Evolutionary conservation across 1,140 invertebrate genomes (phyloP), one percentile per base, ranked within the genome.

Genomic region (Ruditapes philippinarum): DNA sequence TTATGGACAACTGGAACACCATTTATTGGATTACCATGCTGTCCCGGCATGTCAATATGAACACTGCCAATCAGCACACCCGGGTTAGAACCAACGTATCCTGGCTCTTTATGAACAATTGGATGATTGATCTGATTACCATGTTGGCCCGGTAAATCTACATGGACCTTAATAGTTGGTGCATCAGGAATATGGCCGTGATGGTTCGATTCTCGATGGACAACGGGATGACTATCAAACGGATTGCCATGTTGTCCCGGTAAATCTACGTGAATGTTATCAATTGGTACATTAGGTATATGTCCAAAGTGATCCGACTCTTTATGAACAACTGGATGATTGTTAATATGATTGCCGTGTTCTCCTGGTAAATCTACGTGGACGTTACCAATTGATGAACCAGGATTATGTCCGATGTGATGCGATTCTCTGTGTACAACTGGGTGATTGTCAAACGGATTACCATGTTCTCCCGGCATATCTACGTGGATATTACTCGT

Each of bases 61-160:
- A 49, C 42, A n/a, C 19, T 70, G 14, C 65, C 65, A 22, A 42
- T 9, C 9, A 19, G 70, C 9, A n/a, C 40, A 19, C 65, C 65
- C 3, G 51, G 3, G 3, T n/a, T 3, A 5, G 25, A 5, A 2
- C 11, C 12, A 19, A 28, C 5, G 19, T 33, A 19, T 31, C 1
- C 4, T 9, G 9, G 11, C 5, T 73, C 68, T n/a, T 38, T 73
- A n/a, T 73, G 68, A 40, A 65, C 19, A 12, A 65, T 28, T 36
- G 62, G 62, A 33, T 31, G 33, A 14, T 28, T 36, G 5, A 31
- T 60, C 12, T 60, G n/a, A 31, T 80, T 80, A 7, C 78, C 78
- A 36, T 80, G 78, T 33, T 80, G 78, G 28, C 78, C 78, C 9
- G 78, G 78, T 36, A 80, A n/a, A 80, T 80, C 78, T 78, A 33